Evolutionary conservation across 1,140 invertebrate species (phyloP).

Genomic region (Drosophila ohnishii): DNA sequence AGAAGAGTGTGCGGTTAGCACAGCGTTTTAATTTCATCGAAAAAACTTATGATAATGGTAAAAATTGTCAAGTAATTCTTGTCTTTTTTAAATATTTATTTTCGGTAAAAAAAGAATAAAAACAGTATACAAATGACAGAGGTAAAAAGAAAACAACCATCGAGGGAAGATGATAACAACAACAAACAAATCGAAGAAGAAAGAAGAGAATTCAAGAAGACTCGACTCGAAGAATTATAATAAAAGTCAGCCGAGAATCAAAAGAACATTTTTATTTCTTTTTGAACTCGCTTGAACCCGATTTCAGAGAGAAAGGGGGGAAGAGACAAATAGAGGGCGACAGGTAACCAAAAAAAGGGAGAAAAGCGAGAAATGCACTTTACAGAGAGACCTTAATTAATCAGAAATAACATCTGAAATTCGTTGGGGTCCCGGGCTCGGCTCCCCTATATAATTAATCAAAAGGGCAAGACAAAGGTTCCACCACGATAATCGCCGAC

Average conservation of each 20-base stretch:
- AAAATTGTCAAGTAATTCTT: background rate
- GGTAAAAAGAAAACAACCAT: background rate
- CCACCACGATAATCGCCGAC: background rate
- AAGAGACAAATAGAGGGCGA: conserved; percentile 20
- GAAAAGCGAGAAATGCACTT: conserved; percentile 40
- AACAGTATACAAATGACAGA: background rate
- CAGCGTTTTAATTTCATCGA: background rate
- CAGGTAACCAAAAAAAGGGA: conserved; percentile 48
- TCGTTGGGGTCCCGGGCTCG: conserved; percentile 2
- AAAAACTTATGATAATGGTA: background rate
- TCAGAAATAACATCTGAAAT: conserved; percentile 40
- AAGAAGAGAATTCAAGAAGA: conserved; percentile 25
- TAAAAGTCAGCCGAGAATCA: conserved; percentile 56
- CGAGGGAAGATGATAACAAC: conserved; percentile 58
- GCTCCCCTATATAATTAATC: conserved; percentile 57
- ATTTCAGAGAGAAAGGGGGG: background rate
- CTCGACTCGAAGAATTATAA: conserved; percentile 52
- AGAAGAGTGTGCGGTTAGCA: too few species aligned
- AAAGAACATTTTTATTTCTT: conserved; percentile 58
- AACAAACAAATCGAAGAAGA: conserved; percentile 54
- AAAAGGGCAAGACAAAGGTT: conserved; percentile 37
- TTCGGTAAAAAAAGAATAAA: background rate
- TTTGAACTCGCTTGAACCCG: conserved; percentile 74
- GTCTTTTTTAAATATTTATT: background rate
- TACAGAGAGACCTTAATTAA: conserved; percentile 39